phyloP scores from a whole-genome alignment of 2,113 vertebrate genomes.

The Isichthys henryi region DNA sequence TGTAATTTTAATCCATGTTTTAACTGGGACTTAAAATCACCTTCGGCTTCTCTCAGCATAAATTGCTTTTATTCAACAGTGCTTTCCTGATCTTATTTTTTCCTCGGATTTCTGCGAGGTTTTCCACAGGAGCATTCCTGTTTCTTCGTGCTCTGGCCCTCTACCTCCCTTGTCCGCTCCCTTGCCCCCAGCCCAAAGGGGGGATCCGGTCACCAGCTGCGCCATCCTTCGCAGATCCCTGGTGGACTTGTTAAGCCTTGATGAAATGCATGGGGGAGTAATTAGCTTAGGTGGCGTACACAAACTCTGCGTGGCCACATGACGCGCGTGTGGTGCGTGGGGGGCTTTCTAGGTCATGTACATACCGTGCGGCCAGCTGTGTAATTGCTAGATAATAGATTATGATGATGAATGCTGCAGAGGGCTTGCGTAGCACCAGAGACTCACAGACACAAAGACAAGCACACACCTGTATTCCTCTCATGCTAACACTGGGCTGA shows the following conservation, averaged over 20 bases:
- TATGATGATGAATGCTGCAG: neutral
- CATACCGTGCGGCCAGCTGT: neutral
- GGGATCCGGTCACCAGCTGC: constrained; percentile 20
- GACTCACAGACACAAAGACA: neutral
- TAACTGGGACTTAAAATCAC: neutral
- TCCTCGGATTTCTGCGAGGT: no score
- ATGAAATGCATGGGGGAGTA: constrained; percentile 50
- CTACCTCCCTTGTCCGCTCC: neutral
- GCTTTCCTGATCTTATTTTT: neutral
- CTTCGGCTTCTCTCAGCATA: neutral
- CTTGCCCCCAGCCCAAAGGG: constrained; percentile 21
- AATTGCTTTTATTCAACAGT: neutral
- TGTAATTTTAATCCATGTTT: neutral
- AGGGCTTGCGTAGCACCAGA: neutral
- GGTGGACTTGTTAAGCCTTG: constrained; percentile 47
- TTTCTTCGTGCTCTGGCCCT: neutral
- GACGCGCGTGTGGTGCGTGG: neutral
- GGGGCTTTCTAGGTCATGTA: neutral
- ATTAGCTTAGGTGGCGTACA: constrained; percentile 43
- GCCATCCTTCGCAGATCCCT: constrained; percentile 35
- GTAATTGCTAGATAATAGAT: neutral
- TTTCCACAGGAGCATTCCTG: neutral
- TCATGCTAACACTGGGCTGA: neutral
- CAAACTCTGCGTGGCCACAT: neutral
- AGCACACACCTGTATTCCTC: no score